A percentile compares a stretch with the other conserved stretches of the same genome.
Conservation (phyloP, 2,113 vertebrate genomes). For the Sarotherodon lohbergeri region DNA sequence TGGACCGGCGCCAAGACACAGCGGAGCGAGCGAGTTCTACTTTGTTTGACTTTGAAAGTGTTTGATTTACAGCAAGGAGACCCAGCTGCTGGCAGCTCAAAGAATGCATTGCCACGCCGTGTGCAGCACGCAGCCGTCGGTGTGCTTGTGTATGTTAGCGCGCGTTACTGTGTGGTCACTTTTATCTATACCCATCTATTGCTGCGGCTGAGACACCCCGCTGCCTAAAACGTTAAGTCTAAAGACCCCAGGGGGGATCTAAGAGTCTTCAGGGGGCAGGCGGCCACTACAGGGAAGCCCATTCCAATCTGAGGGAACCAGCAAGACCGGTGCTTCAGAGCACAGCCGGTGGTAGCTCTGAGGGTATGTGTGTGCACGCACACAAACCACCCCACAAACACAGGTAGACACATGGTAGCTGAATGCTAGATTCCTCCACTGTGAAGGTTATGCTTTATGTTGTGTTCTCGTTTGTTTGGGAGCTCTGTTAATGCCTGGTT, state of each 20-base stretch:
- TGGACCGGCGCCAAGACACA: conserved; percentile 55
- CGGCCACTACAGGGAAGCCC: conserved; percentile 35
- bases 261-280: conserved; percentile 41
- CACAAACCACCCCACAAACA: not conserved
- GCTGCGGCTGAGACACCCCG: not conserved
- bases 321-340: conserved; percentile 55
- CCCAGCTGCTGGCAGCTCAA: conserved; percentile 49
- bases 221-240: conserved; percentile 50
- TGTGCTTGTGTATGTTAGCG: not conserved
- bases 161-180: conserved; percentile 30
- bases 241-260: conserved; percentile 46
- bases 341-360: conserved; percentile 51
- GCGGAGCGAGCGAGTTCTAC: conserved; percentile 56
- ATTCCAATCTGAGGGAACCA: conserved; percentile 51
- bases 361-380: not conserved
- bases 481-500: conserved; percentile 20
- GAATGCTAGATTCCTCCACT: conserved; percentile 22
- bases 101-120: conserved; percentile 33
- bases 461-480: conserved; percentile 30
- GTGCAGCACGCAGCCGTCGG: conserved; percentile 15
- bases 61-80: conserved; percentile 62
- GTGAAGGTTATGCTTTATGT: conserved; percentile 43
- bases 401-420: not conserved
- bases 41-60: conserved; percentile 70
- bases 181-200: not conserved